Evolutionary conservation across 2,113 vertebrate genomes (phyloP).

Genomic region (Oreochromis spilurus): DNA sequence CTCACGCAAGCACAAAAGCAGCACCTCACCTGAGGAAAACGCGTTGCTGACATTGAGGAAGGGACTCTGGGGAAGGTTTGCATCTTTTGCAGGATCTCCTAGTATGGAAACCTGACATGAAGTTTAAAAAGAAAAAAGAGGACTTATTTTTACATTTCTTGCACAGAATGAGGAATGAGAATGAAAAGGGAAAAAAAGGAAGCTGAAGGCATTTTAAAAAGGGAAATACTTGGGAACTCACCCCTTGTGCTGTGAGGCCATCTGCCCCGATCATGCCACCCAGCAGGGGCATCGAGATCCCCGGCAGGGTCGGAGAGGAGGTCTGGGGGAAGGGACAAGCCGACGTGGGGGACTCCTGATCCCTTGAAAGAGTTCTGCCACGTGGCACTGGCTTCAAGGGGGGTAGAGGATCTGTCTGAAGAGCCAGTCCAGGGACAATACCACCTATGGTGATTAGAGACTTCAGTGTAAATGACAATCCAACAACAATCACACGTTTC

Average conservation of each 20-base stretch:
- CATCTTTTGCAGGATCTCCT: constrained; percentile 83
- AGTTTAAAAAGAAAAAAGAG: neutral
- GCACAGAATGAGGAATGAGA: neutral
- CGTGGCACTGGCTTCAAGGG: constrained; percentile 70
- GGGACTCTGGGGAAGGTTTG: constrained; percentile 72
- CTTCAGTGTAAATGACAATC: neutral
- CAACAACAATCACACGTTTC: neutral
- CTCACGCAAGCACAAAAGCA: neutral
- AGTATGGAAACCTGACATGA: constrained; percentile 77
- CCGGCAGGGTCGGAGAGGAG: constrained; percentile 72
- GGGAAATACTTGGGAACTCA: constrained; percentile 49
- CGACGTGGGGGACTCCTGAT: constrained; percentile 73
- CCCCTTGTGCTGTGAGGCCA: constrained; percentile 72
- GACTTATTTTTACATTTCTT: neutral
- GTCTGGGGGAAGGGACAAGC: constrained; percentile 67
- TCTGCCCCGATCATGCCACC: constrained; percentile 72
- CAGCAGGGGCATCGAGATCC: constrained; percentile 72
- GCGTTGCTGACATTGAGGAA: constrained; percentile 76
- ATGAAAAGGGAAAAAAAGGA: neutral
- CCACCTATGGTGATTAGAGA: constrained; percentile 29
- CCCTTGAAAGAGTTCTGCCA: constrained; percentile 63
- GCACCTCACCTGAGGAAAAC: constrained; percentile 70
- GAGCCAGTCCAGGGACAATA: constrained; percentile 61
- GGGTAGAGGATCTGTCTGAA: constrained; percentile 72
- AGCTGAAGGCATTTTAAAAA: neutral